Evolutionary conservation across 2,113 vertebrate species (phyloP), one percentile per base, ranked within the genome.

Genomic region (Hystrix brachyura): DNA sequence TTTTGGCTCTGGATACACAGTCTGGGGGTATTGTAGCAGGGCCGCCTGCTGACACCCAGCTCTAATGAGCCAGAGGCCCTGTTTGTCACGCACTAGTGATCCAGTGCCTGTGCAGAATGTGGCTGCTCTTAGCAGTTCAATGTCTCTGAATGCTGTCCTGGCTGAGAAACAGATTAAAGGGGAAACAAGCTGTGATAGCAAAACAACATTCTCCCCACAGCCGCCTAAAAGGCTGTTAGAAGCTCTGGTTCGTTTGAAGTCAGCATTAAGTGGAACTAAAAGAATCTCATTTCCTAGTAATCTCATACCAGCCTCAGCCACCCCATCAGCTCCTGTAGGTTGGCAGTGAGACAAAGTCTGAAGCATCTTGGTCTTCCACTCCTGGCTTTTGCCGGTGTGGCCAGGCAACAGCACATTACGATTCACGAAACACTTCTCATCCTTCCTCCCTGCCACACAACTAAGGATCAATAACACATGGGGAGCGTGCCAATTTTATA

Each of bases 101-200:
- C 67, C 57, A 19, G 53, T 17, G 67, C 27, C 0, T 15, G 18
- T n/a, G 38, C 32, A 78, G 48, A 79, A 38, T 2, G 0, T 23
- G 87, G 74, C 53, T 38, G 38, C n/a, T 89, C 80, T 85, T 17
- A 86, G 88, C 32, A 34, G 38, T 43, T 76, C 53, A 18, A 43
- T 2, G 17, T 57, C 12, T 32, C 21, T 90, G 13, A 78, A 1
- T 69, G 74, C 48, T 69, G 1, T 82, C 69, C 60, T 83, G 17
- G 5, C 74, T 72, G 69, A 79, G 27, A 64, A 72, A 78, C 38
- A 92, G 59, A 71, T 87, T 64, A 65, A 87, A 83, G 60, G 32
- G 18, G 59, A 92, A 84, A 78, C 72, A 90, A 94, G 59, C 88
- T 74, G n/a, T 62, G 72, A 81, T 7, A 65, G n/a, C 64, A 80